Conservation (phyloP, 2,113 vertebrate genomes). For the Salvator merianae region DNA sequence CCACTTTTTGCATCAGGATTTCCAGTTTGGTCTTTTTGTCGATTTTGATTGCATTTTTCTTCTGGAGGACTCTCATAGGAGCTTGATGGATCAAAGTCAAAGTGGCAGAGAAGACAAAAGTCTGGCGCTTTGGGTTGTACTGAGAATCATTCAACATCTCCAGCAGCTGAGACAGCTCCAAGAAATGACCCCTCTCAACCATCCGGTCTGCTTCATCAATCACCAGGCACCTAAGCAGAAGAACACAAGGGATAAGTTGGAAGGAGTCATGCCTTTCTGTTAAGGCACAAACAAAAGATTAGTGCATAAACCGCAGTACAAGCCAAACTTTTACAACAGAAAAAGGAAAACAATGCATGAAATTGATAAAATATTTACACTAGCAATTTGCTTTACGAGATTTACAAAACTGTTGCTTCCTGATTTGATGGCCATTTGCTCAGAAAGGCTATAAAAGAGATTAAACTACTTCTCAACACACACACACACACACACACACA, state of each 20-base stretch:
- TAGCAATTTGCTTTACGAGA: neutral
- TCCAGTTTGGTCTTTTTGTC: constrained; percentile 87
- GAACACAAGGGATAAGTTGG: constrained; percentile 30
- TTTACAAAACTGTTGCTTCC: neutral
- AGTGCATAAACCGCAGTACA: neutral
- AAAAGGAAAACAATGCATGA: neutral
- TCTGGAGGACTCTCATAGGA: constrained; percentile 86
- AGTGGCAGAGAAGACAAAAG: constrained; percentile 95
- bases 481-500: too few relatives aligned
- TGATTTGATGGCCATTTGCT: neutral
- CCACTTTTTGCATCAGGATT: constrained; percentile 89
- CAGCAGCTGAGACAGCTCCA: constrained; percentile 89
- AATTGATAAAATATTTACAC: neutral
- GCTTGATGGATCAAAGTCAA: constrained; percentile 87
- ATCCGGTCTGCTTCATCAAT: constrained; percentile 97
- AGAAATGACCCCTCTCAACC: constrained; percentile 95
- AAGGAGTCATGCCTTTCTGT: neutral
- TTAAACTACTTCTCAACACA: neutral
- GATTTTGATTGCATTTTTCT: constrained; percentile 82
- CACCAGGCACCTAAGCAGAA: constrained; percentile 86
- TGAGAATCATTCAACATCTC: constrained; percentile 89
- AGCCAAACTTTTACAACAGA: neutral
- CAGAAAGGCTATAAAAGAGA: neutral
- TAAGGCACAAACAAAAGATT: neutral
- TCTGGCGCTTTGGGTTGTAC: constrained; percentile 88